Conservation (phyloP, 2,888 invertebrate genomes). For the Acanthosepion esculentum region DNA sequence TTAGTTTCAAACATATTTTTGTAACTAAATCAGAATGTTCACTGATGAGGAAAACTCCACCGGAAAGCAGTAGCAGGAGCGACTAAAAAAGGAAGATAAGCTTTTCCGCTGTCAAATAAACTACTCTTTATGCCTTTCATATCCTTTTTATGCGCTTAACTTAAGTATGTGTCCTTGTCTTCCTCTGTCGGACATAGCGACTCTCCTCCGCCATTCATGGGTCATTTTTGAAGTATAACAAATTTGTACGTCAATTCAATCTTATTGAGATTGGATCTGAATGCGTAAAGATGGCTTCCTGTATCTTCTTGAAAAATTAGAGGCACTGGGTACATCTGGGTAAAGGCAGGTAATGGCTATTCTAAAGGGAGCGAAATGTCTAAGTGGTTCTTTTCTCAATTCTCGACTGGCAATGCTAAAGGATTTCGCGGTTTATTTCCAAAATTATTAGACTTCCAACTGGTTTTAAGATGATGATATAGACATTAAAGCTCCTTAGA, state of each 20-base stretch:
- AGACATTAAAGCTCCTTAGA: too few species aligned
- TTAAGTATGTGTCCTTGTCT: not conserved
- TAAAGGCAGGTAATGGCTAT: not conserved
- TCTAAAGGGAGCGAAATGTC: not conserved
- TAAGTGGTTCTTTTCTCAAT: not conserved
- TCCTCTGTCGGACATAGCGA: not conserved
- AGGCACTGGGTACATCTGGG: not conserved
- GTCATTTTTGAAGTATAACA: not conserved
- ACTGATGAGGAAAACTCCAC: not conserved
- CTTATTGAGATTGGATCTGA: not conserved
- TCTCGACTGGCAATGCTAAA: too few species aligned
- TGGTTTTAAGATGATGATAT: too few species aligned
- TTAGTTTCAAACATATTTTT: not conserved
- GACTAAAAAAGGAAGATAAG: not conserved
- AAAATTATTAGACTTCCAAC: too few species aligned
- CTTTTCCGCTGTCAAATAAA: not conserved
- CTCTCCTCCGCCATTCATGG: not conserved
- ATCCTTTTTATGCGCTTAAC: not conserved
- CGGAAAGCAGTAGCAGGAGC: not conserved
- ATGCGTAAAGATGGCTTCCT: not conserved
- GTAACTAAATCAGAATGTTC: not conserved
- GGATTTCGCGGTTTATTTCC: too few species aligned
- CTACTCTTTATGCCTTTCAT: not conserved
- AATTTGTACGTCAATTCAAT: slow-evolving; percentile 33
- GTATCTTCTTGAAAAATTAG: not conserved